Evolutionary conservation across 2,113 vertebrate species (phyloP), one percentile per base, ranked within the genome.

Genomic region (Psittacula cyanocephala): DNA sequence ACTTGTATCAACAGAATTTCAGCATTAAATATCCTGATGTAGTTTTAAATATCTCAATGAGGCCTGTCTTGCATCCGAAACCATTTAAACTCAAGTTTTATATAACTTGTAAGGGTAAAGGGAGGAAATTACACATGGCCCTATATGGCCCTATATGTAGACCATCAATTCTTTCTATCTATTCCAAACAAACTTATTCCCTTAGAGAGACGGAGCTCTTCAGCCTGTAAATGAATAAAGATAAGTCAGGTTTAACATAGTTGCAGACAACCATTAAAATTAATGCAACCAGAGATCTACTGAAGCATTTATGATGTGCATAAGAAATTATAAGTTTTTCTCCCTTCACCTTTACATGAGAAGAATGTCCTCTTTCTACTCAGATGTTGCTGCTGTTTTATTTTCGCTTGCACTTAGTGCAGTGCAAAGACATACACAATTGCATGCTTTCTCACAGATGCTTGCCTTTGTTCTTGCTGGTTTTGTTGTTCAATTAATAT

Each of bases 401-500:
- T 64, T 91, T 91, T 59, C n/a, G 13, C 27, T 44, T 81, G 17
- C 47, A 17, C 65, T 84, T 68, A 81, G 52, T 53, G 31, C 27
- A 62, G 9, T 53, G 31, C 55, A 90, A 70, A 95, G 59, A 59
- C 17, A 46, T 35, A 33, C 16, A 78, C 5, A 43, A 17, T 85
- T 64, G 24, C 28, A 29, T 72, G 55, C 11, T 91, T 92, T 67
- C 53, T 83, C 63, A 81, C 1, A 2, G 81, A 95, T 91, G 78
- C 47, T 85, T 18, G 43, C 53, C 44, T 89, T 95, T 86, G 62
- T 91, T 93, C 88, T 80, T 91, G 35, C 74, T 91, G 88, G 72
- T 86, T 92, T 92, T 89, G 70, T 93, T 88, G 64, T 83, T 93
- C 90, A 93, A 93, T 96, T 93, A 96, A 95, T 94, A 95, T 88